phyloP scores from a whole-genome alignment of 92 coral and sea anemone genomes.

The Blastomussa wellsi region DNA sequence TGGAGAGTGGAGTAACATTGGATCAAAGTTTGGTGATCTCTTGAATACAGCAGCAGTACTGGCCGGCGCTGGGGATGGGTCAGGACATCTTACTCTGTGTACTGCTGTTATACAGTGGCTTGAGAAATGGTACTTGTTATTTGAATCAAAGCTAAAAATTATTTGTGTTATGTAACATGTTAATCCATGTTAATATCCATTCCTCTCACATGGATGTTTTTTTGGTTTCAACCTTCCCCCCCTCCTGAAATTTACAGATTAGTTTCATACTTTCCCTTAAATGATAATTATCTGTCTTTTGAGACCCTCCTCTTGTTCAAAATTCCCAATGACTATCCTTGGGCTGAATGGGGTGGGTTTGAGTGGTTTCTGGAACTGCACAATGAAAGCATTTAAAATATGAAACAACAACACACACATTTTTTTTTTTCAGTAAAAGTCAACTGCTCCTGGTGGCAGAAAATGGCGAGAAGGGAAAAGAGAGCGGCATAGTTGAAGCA shows the following conservation, averaged over 20 bases:
- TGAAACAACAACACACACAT: background rate
- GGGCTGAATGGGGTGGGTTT: too few relatives aligned
- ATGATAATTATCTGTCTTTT: too few relatives aligned
- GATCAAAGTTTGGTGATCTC: conserved; percentile 92
- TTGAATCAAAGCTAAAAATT: background rate
- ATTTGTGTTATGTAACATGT: too few relatives aligned
- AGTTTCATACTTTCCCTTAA: too few relatives aligned
- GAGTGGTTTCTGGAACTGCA: too few relatives aligned
- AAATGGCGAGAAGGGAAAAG: conserved; percentile 63
- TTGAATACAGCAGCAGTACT: conserved; percentile 82
- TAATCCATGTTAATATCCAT: too few relatives aligned
- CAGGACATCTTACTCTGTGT: conserved; percentile 83
- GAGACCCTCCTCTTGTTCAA: too few relatives aligned
- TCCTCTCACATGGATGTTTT: too few relatives aligned
- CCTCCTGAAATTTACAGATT: too few relatives aligned
- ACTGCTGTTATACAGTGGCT: conserved; percentile 91
- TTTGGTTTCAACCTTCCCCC: too few relatives aligned
- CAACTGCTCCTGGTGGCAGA: conserved; percentile 67
- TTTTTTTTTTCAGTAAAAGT: conserved; percentile 57
- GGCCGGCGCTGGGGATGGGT: conserved; percentile 92
- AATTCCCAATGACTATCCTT: too few relatives aligned
- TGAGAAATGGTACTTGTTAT: conserved; percentile 73
- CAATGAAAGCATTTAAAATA: background rate
- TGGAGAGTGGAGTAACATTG: conserved; percentile 71
- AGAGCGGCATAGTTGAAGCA: conserved; percentile 81